Evolutionary conservation across 92 coral and sea anemone genomes (phyloP).

Genomic region (Siderastrea siderea): DNA sequence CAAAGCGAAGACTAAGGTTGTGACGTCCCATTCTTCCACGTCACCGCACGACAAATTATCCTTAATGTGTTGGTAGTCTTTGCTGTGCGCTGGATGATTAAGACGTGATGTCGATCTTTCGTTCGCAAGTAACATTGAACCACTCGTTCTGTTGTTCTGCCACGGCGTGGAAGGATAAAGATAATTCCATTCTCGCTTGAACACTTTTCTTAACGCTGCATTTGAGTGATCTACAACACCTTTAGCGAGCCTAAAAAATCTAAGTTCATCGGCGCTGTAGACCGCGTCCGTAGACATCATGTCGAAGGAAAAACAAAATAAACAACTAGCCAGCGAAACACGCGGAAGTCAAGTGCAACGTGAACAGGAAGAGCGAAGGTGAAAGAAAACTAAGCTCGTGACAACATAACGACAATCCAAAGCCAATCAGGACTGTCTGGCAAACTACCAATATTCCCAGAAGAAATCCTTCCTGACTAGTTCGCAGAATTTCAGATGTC

Average conservation of each 20-base stretch:
- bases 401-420: too few relatives aligned
- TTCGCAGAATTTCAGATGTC: too few relatives aligned
- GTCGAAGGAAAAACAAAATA: too few relatives aligned
- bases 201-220: conserved; percentile 34
- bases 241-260: conserved; percentile 44
- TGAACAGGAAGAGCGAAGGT: too few relatives aligned
- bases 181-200: conserved; percentile 27
- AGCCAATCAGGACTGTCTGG: too few relatives aligned
- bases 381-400: too few relatives aligned
- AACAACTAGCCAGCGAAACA: too few relatives aligned
- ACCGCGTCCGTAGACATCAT: conserved; percentile 6
- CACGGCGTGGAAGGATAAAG: conserved; percentile 46
- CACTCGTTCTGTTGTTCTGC: conserved; percentile 28
- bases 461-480: too few relatives aligned
- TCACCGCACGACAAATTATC: conserved; percentile 29
- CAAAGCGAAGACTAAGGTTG: conserved; percentile 42
- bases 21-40: conserved; percentile 54
- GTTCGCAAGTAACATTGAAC: conserved; percentile 10
- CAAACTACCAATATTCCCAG: too few relatives aligned
- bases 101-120: conserved; percentile 7
- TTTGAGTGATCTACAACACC: conserved; percentile 44
- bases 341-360: too few relatives aligned
- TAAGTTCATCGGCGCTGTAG: conserved; percentile 30
- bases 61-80: conserved; percentile 30
- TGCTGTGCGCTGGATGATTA: conserved; percentile 26